Percentiles rank a stretch among this genome's conserved stretches.
phyloP scores from a whole-genome alignment of 2,113 vertebrate species.

The Hystrix brachyura region DNA sequence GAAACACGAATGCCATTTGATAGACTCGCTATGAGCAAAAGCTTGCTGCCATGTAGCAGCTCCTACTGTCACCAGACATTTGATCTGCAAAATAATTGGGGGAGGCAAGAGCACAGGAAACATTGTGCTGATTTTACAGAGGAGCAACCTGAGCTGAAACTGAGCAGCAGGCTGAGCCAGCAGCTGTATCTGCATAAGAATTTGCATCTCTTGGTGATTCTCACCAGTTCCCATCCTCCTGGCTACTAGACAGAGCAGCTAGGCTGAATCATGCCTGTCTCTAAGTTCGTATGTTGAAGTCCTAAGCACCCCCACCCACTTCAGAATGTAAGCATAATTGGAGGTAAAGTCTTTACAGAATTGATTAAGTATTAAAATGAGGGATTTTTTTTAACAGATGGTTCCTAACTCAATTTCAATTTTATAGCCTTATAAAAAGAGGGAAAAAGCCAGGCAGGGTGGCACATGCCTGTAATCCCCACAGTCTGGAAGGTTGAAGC shows the following conservation, averaged over 20 bases:
- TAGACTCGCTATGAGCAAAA: background rate
- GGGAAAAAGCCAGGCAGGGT: background rate
- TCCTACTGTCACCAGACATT: background rate
- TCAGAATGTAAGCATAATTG: background rate
- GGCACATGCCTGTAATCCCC: background rate
- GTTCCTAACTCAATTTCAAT: background rate
- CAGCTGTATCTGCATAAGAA: background rate
- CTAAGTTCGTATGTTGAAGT: background rate
- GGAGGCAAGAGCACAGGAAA: background rate
- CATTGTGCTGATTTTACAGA: background rate
- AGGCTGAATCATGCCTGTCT: fast-evolving
- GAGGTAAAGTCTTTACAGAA: background rate
- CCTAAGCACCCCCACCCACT: background rate
- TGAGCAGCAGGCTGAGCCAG: background rate
- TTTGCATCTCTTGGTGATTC: background rate
- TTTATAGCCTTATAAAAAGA: background rate
- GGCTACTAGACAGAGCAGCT: background rate
- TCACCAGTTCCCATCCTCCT: background rate
- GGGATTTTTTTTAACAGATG: background rate
- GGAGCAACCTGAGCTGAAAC: background rate
- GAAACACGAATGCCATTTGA: background rate
- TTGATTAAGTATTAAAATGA: background rate
- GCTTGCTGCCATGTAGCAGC: fast-evolving
- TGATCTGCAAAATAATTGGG: background rate
- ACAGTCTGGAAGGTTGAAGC: background rate